Conservation (phyloP, 1,140 invertebrate genomes). For the Drosophila pectinifera region DNA sequence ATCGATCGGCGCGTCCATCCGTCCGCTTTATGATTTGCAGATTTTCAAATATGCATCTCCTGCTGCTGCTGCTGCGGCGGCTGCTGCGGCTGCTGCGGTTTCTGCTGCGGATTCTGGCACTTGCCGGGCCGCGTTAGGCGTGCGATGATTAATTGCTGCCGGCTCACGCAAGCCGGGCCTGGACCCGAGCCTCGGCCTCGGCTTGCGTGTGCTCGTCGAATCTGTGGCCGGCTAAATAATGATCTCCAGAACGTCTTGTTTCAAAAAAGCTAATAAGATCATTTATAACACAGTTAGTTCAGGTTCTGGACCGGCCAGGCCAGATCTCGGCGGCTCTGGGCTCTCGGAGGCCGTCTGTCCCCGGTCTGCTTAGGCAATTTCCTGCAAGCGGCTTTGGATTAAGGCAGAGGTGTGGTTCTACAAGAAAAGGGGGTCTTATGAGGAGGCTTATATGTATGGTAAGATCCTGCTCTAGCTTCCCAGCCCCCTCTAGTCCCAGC, state of each 20-base stretch:
- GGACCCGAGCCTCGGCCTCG: constrained; percentile 18
- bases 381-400: constrained; percentile 51
- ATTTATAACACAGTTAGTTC: constrained; percentile 82
- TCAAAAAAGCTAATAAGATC: constrained; percentile 83
- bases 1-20: constrained; percentile 49
- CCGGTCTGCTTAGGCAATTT: constrained; percentile 46
- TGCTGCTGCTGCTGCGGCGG: constrained; percentile 46
- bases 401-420: constrained; percentile 12
- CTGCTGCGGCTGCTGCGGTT: background rate
- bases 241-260: constrained; percentile 81
- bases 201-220: constrained; percentile 56
- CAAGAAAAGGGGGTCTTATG: background rate
- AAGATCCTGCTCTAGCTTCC: background rate
- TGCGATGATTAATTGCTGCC: constrained; percentile 82
- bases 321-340: constrained; percentile 21
- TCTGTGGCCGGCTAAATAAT: constrained; percentile 69
- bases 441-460: too few species aligned
- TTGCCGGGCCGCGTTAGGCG: constrained; percentile 60
- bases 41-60: constrained; percentile 83
- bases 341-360: constrained; percentile 29
- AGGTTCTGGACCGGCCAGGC: constrained; percentile 46
- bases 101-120: constrained; percentile 29
- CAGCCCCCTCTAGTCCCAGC: background rate
- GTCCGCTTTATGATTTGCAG: constrained; percentile 77
- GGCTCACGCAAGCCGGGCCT: constrained; percentile 63